Base-by-base conservation (phyloP, 2,888 invertebrate genomes). In the Caenorhabditis plicata region DNA sequence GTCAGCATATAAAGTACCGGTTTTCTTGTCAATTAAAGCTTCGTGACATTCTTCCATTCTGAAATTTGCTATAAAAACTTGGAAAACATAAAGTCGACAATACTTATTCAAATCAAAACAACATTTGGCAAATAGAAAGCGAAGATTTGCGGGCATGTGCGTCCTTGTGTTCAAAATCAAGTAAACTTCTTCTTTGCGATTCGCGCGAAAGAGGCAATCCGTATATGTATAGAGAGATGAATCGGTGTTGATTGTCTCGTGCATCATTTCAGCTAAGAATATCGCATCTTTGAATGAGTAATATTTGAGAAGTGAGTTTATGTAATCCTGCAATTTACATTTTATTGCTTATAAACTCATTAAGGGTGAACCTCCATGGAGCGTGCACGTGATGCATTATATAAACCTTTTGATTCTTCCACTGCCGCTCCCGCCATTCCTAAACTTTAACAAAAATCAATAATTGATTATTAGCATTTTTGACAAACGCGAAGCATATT, bases 51-150 rank as follows among this genome's bases (percentile, higher is more conserved):
- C 53, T 23, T 53, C 60, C 9, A 49, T 41, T 45, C 50, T 48
- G 25, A 38, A 51, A 33, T 23, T n/a, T n/a, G n/a, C n/a, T n/a
- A n/a, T n/a, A n/a, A n/a, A n/a, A n/a, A n/a, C n/a, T n/a, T n/a
- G n/a, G n/a, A 7, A 42, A 32, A 29, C n/a, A 35, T 36, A 25
- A 5, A 25, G 42, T 20, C 9, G 22, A 35, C 40, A 27, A 46
- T 20, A 78, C 77, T 72, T 69, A 29, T 64, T 61, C 33, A 75
- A 47, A 46, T 72, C 71, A 47, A 48, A 77, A 27, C 73, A 73
- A 29, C 73, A 66, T 36, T 60, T 72, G 11, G 76, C 77, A 47
- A 70, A 74, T 17, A 78, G 38, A 40, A 58, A 78, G 7, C 65
- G 56, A n/a, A 71, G 33, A 11, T 41, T 27, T 3, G 52, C 48